phyloP scores from a whole-genome alignment of 30 jellyfish, hydroid and myxozoan genomes.

The Calvadosia cruxmelitensis region DNA sequence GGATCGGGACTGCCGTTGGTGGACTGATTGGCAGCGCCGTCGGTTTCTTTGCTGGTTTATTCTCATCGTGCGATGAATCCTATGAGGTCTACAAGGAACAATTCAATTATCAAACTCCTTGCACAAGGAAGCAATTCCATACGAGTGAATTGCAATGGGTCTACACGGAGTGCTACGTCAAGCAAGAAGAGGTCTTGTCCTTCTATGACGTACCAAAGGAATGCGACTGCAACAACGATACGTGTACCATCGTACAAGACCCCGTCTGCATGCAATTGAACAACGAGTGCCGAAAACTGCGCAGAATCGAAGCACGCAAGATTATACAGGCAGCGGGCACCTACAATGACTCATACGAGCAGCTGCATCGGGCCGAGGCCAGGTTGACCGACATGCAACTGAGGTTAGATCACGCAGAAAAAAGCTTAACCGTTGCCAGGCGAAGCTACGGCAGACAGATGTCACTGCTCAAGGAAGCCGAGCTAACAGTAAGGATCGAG shows the following conservation, averaged over 20 bases:
- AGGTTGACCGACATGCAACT: background rate
- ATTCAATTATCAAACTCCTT: background rate
- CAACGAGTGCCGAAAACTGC: background rate
- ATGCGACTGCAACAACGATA: conserved; percentile 15
- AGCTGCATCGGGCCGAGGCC: conserved; percentile 11
- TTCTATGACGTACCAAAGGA: conserved; percentile 30
- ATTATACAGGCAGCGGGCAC: conserved; percentile 31
- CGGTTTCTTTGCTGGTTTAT: conserved; percentile 26
- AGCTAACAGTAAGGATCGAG: conserved; percentile 14
- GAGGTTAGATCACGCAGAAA: conserved; percentile 12
- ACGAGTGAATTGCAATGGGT: conserved; percentile 19
- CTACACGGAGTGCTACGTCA: conserved; percentile 23
- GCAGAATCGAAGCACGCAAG: conserved; percentile 9
- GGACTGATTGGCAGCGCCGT: conserved; percentile 24
- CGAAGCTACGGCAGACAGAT: conserved; percentile 15
- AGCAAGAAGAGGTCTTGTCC: conserved; percentile 12
- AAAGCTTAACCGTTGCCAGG: conserved; percentile 10
- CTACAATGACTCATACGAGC: conserved; percentile 20
- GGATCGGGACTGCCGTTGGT: conserved; percentile 29
- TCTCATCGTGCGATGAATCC: conserved; percentile 43
- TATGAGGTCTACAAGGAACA: conserved; percentile 14
- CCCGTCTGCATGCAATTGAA: conserved; percentile 21
- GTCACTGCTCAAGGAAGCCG: conserved; percentile 12
- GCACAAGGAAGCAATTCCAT: conserved; percentile 4
- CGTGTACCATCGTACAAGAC: conserved; percentile 22